Evolutionary conservation across 2,888 invertebrate species (phyloP).

Genomic region (Caenorhabditis virilis): DNA sequence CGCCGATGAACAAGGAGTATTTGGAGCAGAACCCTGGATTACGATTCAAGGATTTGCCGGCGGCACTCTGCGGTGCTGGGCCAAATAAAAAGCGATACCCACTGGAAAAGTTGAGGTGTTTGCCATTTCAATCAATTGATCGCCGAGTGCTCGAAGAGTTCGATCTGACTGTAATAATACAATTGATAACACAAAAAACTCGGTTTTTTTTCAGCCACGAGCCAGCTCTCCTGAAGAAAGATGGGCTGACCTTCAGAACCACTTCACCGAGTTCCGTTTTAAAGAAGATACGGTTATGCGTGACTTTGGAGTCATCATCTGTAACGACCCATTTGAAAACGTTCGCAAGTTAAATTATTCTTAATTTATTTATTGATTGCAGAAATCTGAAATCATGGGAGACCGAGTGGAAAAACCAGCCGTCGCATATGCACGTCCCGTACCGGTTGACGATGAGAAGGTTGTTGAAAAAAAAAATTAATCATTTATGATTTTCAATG

Average conservation of each 20-base stretch:
- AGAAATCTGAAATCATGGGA: slow-evolving; percentile 18
- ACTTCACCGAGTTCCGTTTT: slow-evolving; percentile 24
- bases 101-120: slow-evolving; percentile 19
- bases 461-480: slow-evolving; percentile 4
- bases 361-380: neutral
- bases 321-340: slow-evolving; percentile 34
- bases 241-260: slow-evolving; percentile 22
- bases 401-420: slow-evolving; percentile 21
- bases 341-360: neutral
- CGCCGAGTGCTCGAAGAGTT: slow-evolving; percentile 28
- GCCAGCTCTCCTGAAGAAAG: slow-evolving; percentile 29
- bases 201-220: slow-evolving; percentile 19
- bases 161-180: slow-evolving; percentile 34
- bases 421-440: slow-evolving; percentile 18
- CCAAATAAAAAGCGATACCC: slow-evolving; percentile 15
- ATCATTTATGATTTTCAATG: neutral
- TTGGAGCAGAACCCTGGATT: slow-evolving; percentile 10
- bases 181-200: neutral
- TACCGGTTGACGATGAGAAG: slow-evolving; percentile 34
- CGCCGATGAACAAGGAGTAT: slow-evolving; percentile 10
- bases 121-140: slow-evolving; percentile 30
- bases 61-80: slow-evolving; percentile 22
- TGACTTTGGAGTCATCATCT: slow-evolving; percentile 23
- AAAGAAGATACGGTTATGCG: slow-evolving; percentile 19
- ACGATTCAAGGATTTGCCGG: too few relatives aligned